These are phyloP conservation scores for Betta splendens DNA, from an alignment of 2,797 vertebrate genomes.

Conservation along the genomic window DNA sequence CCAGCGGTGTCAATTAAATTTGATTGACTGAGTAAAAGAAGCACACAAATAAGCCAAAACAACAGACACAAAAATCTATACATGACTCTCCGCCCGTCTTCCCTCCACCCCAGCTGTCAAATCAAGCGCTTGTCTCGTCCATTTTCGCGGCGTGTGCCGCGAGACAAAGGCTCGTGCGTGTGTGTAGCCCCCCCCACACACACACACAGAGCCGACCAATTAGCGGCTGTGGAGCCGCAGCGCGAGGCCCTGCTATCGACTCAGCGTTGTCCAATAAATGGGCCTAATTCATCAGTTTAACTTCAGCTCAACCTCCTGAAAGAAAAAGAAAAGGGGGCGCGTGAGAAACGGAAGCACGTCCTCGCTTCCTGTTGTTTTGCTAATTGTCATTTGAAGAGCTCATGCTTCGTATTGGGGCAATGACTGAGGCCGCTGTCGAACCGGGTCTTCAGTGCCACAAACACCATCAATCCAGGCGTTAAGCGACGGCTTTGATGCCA, in stretches of 20 bases:
- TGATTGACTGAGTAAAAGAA: slow-evolving; percentile 99
- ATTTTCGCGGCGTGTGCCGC: slow-evolving; percentile 84
- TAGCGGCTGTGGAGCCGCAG: slow-evolving; percentile 84
- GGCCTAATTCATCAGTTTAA: slow-evolving; percentile 99
- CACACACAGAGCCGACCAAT: slow-evolving; percentile 92
- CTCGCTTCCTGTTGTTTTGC: slow-evolving; percentile 37
- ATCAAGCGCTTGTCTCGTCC: slow-evolving; percentile 89
- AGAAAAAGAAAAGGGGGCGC: slow-evolving; percentile 61
- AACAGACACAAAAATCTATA: slow-evolving; percentile 99
- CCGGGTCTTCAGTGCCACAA: slow-evolving; percentile 44
- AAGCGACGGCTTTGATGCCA: slow-evolving; percentile 68
- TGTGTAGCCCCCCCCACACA: slow-evolving; percentile 75
- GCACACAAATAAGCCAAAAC: slow-evolving; percentile 98
- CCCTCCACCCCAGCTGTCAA: slow-evolving; percentile 90
- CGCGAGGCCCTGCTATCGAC: slow-evolving; percentile 88
- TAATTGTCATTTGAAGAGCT: slow-evolving; percentile 60
- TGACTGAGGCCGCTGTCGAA: slow-evolving; percentile 66
- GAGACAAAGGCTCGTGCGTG: slow-evolving; percentile 29
- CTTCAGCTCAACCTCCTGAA: slow-evolving; percentile 72
- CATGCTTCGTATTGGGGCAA: slow-evolving; percentile 44
- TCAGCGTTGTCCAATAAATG: slow-evolving; percentile 97
- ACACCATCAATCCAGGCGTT: slow-evolving; percentile 65
- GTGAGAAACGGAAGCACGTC: slow-evolving; percentile 6
- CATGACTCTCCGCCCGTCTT: slow-evolving; percentile 90
- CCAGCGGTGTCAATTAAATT: slow-evolving; percentile 99